These are phyloP conservation scores for Rhadina sibilatrix DNA, from an alignment of 2,113 vertebrate species.

Conservation along the genomic window DNA sequence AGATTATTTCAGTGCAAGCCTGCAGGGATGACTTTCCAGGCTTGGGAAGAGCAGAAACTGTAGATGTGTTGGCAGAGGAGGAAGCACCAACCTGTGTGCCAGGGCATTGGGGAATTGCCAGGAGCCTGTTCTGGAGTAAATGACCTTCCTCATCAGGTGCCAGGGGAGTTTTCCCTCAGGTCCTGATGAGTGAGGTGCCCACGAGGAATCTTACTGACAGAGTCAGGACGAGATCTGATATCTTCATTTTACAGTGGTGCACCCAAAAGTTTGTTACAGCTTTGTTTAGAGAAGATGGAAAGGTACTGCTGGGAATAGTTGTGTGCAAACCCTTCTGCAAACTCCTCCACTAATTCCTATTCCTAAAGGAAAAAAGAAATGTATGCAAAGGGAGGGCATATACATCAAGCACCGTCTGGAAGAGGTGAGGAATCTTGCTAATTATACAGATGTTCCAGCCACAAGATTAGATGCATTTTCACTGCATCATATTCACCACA, in stretches of 20 bases:
- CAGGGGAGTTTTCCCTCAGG: not conserved
- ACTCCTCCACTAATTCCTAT: not conserved
- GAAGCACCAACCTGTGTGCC: not conserved
- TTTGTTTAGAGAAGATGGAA: not conserved
- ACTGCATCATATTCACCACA: conserved; percentile 5
- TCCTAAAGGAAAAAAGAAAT: not conserved
- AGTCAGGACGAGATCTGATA: not conserved
- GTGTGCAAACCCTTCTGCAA: not conserved
- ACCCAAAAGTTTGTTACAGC: not conserved
- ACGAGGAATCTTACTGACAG: not conserved
- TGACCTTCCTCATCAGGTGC: not conserved
- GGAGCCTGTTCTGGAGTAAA: not conserved
- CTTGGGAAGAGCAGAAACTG: not conserved
- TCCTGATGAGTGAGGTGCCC: not conserved
- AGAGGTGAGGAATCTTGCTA: conserved; percentile 24
- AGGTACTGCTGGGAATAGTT: not conserved
- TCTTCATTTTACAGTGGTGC: not conserved
- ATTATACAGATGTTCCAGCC: conserved; percentile 40
- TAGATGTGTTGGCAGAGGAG: not conserved
- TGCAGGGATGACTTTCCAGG: not conserved
- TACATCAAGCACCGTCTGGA: not conserved
- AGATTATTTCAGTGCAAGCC: not conserved
- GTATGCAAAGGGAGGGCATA: not conserved
- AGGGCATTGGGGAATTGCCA: not conserved
- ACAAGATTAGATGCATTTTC: conserved; percentile 4